Conservation (phyloP, 2,888 invertebrate genomes). For the Tiphia femorata region DNA sequence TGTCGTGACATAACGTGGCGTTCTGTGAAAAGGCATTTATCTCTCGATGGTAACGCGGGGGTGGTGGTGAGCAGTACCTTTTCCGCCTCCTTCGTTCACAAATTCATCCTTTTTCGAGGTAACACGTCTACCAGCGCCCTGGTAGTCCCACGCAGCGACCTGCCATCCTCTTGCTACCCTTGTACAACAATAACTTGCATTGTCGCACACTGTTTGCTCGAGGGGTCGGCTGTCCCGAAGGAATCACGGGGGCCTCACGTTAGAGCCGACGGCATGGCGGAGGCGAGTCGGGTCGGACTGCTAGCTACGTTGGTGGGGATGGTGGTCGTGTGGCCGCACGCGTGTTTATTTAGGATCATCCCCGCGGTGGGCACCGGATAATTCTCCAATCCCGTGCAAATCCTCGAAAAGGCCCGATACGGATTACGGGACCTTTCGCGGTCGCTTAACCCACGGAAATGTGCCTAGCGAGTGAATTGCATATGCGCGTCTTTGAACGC, state of each 20-base stretch:
- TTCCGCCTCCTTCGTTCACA: slow-evolving; percentile 46
- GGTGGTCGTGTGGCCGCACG: slow-evolving; percentile 61
- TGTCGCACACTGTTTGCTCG: slow-evolving; percentile 58
- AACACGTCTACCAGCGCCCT: too few relatives aligned
- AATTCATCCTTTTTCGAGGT: slow-evolving; percentile 52
- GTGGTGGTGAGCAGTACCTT: slow-evolving; percentile 51
- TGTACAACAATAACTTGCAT: slow-evolving; percentile 50
- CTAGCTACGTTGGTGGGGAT: slow-evolving; percentile 46
- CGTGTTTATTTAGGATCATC: slow-evolving; percentile 67
- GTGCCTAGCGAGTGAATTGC: too few relatives aligned
- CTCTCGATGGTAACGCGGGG: too few relatives aligned
- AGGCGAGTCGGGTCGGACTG: slow-evolving; percentile 8
- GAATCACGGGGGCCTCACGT: slow-evolving; percentile 16
- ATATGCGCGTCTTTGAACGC: neutral
- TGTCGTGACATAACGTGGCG: slow-evolving; percentile 56
- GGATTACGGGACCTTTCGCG: slow-evolving; percentile 30
- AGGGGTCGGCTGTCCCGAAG: slow-evolving; percentile 47
- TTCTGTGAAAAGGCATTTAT: slow-evolving; percentile 33
- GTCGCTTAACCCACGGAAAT: too few relatives aligned
- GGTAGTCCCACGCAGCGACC: neutral
- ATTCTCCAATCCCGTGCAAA: slow-evolving; percentile 46
- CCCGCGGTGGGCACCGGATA: slow-evolving; percentile 44
- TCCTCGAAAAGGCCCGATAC: slow-evolving; percentile 36
- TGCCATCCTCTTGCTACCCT: slow-evolving; percentile 27
- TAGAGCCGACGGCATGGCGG: too few relatives aligned